Base-by-base conservation (phyloP, 2,113 vertebrate species). In the Carlito syrichta region DNA sequence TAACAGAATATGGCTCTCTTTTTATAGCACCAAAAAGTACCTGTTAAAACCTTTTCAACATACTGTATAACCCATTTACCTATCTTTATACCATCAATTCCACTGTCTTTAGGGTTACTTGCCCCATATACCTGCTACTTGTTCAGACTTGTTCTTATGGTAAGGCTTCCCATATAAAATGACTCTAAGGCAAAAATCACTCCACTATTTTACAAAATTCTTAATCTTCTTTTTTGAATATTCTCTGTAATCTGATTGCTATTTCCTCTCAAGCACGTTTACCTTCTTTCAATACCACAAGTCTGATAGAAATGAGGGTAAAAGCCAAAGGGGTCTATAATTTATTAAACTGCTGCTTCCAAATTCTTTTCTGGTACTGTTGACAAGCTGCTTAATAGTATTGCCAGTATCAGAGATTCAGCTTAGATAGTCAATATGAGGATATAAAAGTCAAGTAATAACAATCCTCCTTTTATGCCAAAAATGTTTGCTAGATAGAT, bases 171-270 rank as follows among this genome's bases (percentile, higher is more conserved):
- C 35, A n/a, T 9, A n/a, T 56, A 45, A 10, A 66, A 48, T 32
- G 43, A 78, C 86, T 92, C 62, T 63, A 58, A 90, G 48, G 22
- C 45, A 91, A 92, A 91, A 92, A 30, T 66, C 79, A 96, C 63
- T 85, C 43, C 27, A 84, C 66, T 35, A 56, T 43, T 66, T 94
- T 73, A 94, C 48, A 76, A 86, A 78, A 76, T 50, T 90, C 69
- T 91, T 86, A 77, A 90, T 90, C 81, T 94, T 77, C 48, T 86
- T 54, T 85, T 83, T 50, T 73, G 73, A 94, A 92, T 88, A 82
- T 50, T 84, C 40, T 94, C 30, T 90, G 50, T 52, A 66, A 63
- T 2, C 35, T 86, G 52, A 86, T 22, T 43, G n/a, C 25, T 52
- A 54, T 40, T 87, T 87, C 89, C 40, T 77, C 81, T 71, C 35